Evolutionary conservation across 2,888 invertebrate species (phyloP), one percentile per base, ranked within the genome.

Genomic region (Hoplodrina ambigua): DNA sequence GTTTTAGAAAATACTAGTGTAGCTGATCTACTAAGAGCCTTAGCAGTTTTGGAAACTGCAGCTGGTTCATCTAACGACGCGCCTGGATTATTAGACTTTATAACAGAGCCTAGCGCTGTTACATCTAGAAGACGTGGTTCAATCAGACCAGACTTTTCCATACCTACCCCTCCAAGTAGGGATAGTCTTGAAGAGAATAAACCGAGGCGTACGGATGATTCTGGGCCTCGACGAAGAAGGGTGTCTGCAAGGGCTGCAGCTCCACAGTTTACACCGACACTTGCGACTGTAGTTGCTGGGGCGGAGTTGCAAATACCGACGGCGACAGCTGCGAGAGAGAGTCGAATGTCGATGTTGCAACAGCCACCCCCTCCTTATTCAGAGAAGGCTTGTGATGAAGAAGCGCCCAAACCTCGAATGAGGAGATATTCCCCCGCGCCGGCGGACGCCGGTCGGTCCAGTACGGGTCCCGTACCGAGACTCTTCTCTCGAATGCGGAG

Each of bases 1-100:
- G 96, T 98, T 15, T 93, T 98, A 67, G 98, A 98, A 90, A 97
- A 98, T 85, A 98, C 98, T 0, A 98, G 98, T 30, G 96, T 98
- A 17, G 98, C 98, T 1, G 98, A 98, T 92, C 96, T 98, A 65
- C 96, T 98, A 37, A 96, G 98, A 68, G 98, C 98, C 0, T 92
- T 98, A 59, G 97, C 98, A 58, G 96, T 97, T n/a, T 94, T 98
- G 81, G 95, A 96, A 81, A 94, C 95, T 7, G 94, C 92, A 19
- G 88, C 89, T 41, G 86, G 83, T 61, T 76, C 83, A 33, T 78
- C 50, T 59, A 78, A 79, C 30, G 89, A 90, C 19, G 79, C 91
- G 11, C 83, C 90, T 3, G 89, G 93, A 0, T 80, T 94, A 54
- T 81, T 93, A 65, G 92, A 93, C 53, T 81, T 94, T 49, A 84